Evolutionary conservation across 2,113 vertebrate genomes (phyloP).

Genomic region (Leptobrachium ailaonicum): DNA sequence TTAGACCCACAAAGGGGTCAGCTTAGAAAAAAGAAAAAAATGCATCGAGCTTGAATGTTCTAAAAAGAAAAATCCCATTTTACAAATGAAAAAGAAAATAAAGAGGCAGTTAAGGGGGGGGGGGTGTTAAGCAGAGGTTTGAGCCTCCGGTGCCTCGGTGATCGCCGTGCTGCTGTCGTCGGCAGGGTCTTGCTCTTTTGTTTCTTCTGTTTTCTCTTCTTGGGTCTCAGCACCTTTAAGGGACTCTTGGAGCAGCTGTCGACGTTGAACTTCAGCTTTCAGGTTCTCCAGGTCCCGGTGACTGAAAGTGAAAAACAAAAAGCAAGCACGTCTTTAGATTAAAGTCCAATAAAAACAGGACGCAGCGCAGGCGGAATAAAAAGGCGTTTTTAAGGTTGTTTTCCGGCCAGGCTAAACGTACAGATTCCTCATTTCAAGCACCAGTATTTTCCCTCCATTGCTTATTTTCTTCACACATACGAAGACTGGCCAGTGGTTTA

Average conservation of each 20-base stretch:
- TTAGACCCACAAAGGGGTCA: slow-evolving; percentile 52
- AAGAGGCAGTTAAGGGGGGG: not conserved
- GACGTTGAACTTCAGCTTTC: slow-evolving; percentile 93
- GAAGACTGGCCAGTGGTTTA: no score
- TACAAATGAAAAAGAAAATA: not conserved
- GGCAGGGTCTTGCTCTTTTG: slow-evolving; percentile 52
- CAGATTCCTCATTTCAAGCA: no score
- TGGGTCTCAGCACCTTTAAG: slow-evolving; percentile 70
- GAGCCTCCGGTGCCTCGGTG: slow-evolving; percentile 54
- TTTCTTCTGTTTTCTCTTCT: slow-evolving; percentile 67
- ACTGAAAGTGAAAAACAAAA: slow-evolving; percentile 62
- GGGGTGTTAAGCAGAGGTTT: slow-evolving; percentile 57
- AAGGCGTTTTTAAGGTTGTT: no score
- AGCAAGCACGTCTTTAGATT: no score
- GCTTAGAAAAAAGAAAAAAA: slow-evolving; percentile 1
- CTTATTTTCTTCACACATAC: no score
- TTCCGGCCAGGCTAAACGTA: no score
- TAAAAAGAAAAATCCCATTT: not conserved
- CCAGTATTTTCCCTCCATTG: no score
- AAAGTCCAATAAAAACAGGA: no score
- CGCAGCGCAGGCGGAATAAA: no score
- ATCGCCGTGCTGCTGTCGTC: slow-evolving; percentile 52
- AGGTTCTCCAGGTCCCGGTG: slow-evolving; percentile 97
- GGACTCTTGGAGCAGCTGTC: slow-evolving; percentile 89
- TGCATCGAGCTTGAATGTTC: not conserved